Percentiles rank a stretch among this genome's conserved stretches.
These are phyloP conservation scores for Oryzias woworae DNA, from an alignment of 2,113 vertebrate species.

Conservation along the genomic window DNA sequence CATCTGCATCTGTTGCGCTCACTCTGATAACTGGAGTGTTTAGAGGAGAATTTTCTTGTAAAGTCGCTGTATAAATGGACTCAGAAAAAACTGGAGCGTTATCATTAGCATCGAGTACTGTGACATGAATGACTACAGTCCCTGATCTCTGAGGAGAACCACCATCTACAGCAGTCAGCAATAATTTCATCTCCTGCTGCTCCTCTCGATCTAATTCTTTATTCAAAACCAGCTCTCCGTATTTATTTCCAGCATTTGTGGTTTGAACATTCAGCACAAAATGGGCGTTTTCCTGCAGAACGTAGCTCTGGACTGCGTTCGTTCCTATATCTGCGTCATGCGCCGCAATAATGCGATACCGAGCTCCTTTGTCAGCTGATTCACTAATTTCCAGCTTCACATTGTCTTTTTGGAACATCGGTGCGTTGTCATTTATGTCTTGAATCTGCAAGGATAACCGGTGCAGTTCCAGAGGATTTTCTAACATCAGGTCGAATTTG, in stretches of 20 bases:
- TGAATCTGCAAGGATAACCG: conserved; percentile 67
- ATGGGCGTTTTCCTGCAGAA: conserved; percentile 52
- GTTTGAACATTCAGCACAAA: conserved; percentile 63
- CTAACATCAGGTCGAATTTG: conserved; percentile 73
- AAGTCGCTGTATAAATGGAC: conserved; percentile 37
- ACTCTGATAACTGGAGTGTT: conserved; percentile 55
- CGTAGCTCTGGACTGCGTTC: conserved; percentile 64
- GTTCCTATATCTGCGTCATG: conserved; percentile 71
- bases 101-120: conserved; percentile 71
- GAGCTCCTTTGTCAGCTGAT: conserved; percentile 58
- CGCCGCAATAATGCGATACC: conserved; percentile 69
- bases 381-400: conserved; percentile 72
- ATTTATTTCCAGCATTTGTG: conserved; percentile 50
- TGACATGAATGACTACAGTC: conserved; percentile 56
- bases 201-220: conserved; percentile 66
- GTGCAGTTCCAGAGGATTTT: conserved; percentile 64
- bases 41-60: conserved; percentile 52
- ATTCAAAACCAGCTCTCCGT: conserved; percentile 57
- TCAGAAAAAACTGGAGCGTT: conserved; percentile 55
- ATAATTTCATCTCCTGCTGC: conserved; percentile 52
- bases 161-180: conserved; percentile 69
- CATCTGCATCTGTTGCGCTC: conserved; percentile 74
- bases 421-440: conserved; percentile 81
- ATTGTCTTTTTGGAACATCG: conserved; percentile 58
- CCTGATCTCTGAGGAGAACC: conserved; percentile 67